These are phyloP conservation scores for Apeltes quadracus DNA, from an alignment of 2,113 vertebrate species.

Conservation along the genomic window DNA sequence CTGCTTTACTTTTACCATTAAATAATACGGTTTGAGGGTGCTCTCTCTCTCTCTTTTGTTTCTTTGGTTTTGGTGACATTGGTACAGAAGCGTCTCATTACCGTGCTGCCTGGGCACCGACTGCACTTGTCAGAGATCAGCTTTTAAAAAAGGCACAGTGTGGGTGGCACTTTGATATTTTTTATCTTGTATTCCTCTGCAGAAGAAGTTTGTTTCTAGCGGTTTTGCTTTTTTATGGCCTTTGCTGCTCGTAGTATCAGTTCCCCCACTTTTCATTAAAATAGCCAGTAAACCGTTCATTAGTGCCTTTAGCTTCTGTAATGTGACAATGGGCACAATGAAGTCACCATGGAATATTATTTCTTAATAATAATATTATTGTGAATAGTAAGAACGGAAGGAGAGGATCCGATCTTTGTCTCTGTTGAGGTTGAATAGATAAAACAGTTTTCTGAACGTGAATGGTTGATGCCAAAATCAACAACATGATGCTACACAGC, in stretches of 20 bases:
- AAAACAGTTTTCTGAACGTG: neutral
- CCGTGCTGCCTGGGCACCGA: neutral
- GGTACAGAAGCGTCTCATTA: slow-evolving; percentile 12
- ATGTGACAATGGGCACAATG: neutral
- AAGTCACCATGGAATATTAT: no score
- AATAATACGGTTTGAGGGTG: neutral
- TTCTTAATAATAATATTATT: no score
- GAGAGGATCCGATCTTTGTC: neutral
- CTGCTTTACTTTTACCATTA: neutral
- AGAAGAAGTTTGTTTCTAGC: slow-evolving; percentile 8
- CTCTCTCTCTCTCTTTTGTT: neutral
- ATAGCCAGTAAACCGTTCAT: neutral
- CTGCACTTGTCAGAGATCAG: slow-evolving; percentile 12
- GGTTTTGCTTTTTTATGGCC: slow-evolving; percentile 3
- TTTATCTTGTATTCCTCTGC: neutral
- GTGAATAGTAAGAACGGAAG: neutral
- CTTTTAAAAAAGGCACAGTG: slow-evolving; percentile 19
- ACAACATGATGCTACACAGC: neutral
- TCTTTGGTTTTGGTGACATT: slow-evolving; percentile 22
- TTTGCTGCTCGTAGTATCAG: neutral
- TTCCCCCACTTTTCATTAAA: neutral
- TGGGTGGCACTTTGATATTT: slow-evolving; percentile 15
- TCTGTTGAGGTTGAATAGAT: neutral
- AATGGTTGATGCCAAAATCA: neutral
- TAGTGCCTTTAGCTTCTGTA: neutral